Base-by-base conservation (phyloP, 2,888 invertebrate genomes). In the Lithodes maja region DNA sequence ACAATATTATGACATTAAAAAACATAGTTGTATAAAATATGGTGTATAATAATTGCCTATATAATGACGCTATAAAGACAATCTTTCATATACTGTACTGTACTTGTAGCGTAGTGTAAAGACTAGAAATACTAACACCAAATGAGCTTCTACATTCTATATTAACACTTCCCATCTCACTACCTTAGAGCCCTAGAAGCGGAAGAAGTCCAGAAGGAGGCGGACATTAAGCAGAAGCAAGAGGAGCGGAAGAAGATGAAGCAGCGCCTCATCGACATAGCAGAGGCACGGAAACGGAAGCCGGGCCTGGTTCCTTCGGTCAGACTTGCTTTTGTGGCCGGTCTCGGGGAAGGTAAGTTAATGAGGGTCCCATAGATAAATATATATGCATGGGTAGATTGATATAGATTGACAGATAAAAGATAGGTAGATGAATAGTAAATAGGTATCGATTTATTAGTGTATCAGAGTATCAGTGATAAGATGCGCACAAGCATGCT, bases 191-290 rank as follows among this genome's bases (percentile, higher is more conserved):
- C 84, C 17, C 88, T 89, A 33, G 85, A 95, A 92, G 95, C 96
- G 92, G 95, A 95, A 92, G 94, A 94, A 82, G 93, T 94, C 81
- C 94, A 94, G 75, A 85, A 89, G 75, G 84, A 82, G 85, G 92
- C 90, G 33, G 89, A 82, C 54, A 91, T 92, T 68, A 90, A 91
- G 82, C 91, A 91, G 7, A 91, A 88, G 49, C 92, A 92, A 49
- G 90, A 88, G 53, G 86, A 90, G 78, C 50, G 90, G 17, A 87
- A 80, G 17, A 78, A 86, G 52, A 84, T 81, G 53, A 88, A 85
- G 17, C 83, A 87, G 49, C 74, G 84, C 49, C 86, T 91, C 3
- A 61, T 81, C n/a, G 91, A 91, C 75, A 90, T 90, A 74, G 83
- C 83, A 83, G 87, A 85, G 74, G 85, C 84, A n/a, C 81, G 85